phyloP scores from a whole-genome alignment of 1,140 invertebrate species.

The Macrosteles quadrilineatus region DNA sequence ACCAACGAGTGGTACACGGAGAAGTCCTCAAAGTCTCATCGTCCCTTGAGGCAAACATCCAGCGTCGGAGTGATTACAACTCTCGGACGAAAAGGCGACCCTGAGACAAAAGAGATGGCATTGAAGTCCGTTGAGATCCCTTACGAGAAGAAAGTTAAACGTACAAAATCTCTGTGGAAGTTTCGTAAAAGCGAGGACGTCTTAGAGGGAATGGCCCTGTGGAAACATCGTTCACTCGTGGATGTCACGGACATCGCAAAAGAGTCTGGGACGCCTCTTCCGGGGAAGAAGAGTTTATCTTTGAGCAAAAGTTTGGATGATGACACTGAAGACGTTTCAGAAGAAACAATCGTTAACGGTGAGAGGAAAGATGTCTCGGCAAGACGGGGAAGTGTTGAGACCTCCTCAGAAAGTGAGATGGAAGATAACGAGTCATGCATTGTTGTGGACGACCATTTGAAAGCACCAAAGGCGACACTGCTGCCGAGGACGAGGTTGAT shows the following conservation, averaged over 20 bases:
- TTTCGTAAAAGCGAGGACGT: conserved; percentile 72
- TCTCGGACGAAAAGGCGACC: conserved; percentile 34
- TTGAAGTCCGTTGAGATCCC: conserved; percentile 40
- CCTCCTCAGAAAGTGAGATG: conserved; percentile 39
- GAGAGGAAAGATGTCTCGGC: conserved; percentile 30
- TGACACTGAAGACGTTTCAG: conserved; percentile 49
- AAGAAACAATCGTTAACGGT: conserved; percentile 39
- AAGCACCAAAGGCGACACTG: conserved; percentile 41
- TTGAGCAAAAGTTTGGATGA: conserved; percentile 48
- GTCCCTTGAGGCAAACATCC: conserved; percentile 39
- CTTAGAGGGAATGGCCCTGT: conserved; percentile 79
- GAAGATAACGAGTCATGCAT: conserved; percentile 61
- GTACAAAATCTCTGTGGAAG: conserved; percentile 79
- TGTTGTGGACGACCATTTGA: conserved; percentile 66
- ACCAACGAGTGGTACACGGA: conserved; percentile 41
- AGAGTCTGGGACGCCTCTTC: conserved; percentile 46
- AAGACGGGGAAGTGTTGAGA: conserved; percentile 23
- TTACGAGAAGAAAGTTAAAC: conserved; percentile 58
- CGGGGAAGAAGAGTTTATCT: conserved; percentile 52
- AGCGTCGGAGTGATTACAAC: conserved; percentile 41
- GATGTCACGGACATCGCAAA: conserved; percentile 55
- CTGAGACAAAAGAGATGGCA: conserved; percentile 51
- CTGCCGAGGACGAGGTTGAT: conserved; percentile 42
- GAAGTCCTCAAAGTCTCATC: conserved; percentile 40
- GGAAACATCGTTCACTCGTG: conserved; percentile 81